Conservation (phyloP, 2,888 invertebrate genomes). For the Machimus rusticus region DNA sequence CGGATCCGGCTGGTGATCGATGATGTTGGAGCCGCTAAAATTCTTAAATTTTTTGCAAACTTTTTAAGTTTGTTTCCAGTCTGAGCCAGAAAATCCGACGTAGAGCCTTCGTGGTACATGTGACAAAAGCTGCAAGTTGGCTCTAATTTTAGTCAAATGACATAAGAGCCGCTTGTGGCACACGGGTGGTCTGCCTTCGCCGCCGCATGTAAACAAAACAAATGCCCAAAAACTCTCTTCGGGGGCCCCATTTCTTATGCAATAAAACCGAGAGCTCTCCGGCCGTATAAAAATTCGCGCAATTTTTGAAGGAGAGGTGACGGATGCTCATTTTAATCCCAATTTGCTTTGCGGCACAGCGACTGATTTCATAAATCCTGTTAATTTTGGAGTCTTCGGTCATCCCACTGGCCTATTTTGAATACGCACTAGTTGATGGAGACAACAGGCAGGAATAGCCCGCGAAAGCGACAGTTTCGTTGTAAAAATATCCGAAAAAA, state of each 20-base stretch:
- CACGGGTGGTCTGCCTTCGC: not conserved
- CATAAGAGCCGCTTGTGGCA: conserved; percentile 10
- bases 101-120: not conserved
- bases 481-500: not conserved
- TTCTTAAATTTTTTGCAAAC: not conserved
- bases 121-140: not conserved
- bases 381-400: not conserved
- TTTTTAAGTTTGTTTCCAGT: not conserved
- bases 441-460: not conserved
- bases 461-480: not conserved
- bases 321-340: not conserved
- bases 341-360: not conserved
- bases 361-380: not conserved
- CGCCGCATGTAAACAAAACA: conserved; percentile 29
- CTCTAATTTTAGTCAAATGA: conserved; percentile 38
- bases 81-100: not conserved
- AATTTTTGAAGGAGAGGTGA: conserved; percentile 2
- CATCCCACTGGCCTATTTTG: conserved; percentile 17
- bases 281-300: not conserved
- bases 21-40: not conserved
- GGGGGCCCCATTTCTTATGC: not conserved
- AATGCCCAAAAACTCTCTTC: not conserved
- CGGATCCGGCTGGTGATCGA: not conserved
- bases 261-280: not conserved
- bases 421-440: not conserved